Conservation (phyloP, 2,888 invertebrate genomes). For the Orthosia gracilis region DNA sequence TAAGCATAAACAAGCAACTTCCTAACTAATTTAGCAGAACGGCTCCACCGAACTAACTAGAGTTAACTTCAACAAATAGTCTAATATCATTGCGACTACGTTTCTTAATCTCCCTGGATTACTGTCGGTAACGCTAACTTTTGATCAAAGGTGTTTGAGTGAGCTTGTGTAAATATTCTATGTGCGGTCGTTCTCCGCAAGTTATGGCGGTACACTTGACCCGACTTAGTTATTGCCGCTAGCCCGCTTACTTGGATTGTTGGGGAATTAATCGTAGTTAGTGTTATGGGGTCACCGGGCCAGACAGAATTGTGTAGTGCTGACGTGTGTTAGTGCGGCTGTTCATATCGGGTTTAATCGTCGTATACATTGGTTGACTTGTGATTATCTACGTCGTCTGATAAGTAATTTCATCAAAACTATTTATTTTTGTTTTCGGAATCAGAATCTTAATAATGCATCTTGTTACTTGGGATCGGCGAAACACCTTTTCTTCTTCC, state of each 20-base stretch:
- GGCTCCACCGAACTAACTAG: constrained; percentile 45
- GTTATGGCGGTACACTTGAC: constrained; percentile 74
- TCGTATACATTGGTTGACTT: not conserved
- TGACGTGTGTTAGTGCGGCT: constrained; percentile 29
- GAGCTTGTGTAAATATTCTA: constrained; percentile 77
- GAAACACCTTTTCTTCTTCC: no score
- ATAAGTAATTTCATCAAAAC: not conserved
- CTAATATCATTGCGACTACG: constrained; percentile 41
- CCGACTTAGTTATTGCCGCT: constrained; percentile 68
- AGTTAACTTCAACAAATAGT: constrained; percentile 48
- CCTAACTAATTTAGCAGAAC: constrained; percentile 49
- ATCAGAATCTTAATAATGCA: not conserved
- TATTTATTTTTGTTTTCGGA: not conserved
- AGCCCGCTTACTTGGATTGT: constrained; percentile 63
- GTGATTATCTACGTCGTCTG: not conserved
- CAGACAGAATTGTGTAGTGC: constrained; percentile 28
- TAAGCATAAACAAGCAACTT: constrained; percentile 49
- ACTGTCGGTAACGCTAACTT: constrained; percentile 55
- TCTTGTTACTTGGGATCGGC: no score
- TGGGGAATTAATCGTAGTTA: constrained; percentile 64
- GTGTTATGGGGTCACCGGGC: constrained; percentile 55
- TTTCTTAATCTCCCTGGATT: constrained; percentile 61
- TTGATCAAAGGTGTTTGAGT: constrained; percentile 69
- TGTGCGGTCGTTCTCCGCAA: constrained; percentile 74
- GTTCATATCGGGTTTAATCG: constrained; percentile 6